A percentile compares a stretch with the other conserved stretches of the same genome.
These are phyloP conservation scores for Euproctis similis DNA, from an alignment of 2,888 invertebrate genomes.

Conservation along the genomic window DNA sequence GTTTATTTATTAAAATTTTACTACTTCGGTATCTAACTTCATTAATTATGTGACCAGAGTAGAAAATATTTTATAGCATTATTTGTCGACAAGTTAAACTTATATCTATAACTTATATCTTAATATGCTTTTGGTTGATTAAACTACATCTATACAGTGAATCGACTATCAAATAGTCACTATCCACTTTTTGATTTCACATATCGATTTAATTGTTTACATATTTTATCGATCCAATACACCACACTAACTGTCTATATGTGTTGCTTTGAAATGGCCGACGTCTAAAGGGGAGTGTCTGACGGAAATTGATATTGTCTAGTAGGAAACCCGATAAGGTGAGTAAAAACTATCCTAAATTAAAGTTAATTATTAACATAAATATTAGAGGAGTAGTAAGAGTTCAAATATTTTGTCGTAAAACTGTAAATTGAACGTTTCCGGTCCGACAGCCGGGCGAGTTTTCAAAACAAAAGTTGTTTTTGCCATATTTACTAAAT, in stretches of 20 bases:
- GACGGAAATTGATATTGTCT: conserved; percentile 52
- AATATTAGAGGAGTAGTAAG: conserved; percentile 5
- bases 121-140: too few relatives aligned
- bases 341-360: conserved; percentile 30
- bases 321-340: conserved; percentile 49
- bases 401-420: conserved; percentile 5
- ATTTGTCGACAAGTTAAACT: too few relatives aligned
- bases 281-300: conserved; percentile 73
- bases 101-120: too few relatives aligned
- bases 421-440: conserved; percentile 34
- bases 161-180: too few relatives aligned
- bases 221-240: conserved; percentile 55
- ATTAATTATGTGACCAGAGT: too few relatives aligned
- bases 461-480: conserved; percentile 70
- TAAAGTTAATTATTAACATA: conserved; percentile 9
- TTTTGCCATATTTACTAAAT: too few relatives aligned
- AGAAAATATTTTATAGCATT: too few relatives aligned
- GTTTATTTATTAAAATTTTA: too few relatives aligned
- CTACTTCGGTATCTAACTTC: too few relatives aligned
- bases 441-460: conserved; percentile 59
- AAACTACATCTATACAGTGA: too few relatives aligned
- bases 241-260: conserved; percentile 28
- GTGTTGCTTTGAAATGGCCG: conserved; percentile 72
- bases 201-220: conserved; percentile 17
- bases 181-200: too few relatives aligned